Evolutionary conservation across 1,140 invertebrate genomes (phyloP), one percentile per base, ranked within the genome.

Genomic region (Drosophila persimilis): DNA sequence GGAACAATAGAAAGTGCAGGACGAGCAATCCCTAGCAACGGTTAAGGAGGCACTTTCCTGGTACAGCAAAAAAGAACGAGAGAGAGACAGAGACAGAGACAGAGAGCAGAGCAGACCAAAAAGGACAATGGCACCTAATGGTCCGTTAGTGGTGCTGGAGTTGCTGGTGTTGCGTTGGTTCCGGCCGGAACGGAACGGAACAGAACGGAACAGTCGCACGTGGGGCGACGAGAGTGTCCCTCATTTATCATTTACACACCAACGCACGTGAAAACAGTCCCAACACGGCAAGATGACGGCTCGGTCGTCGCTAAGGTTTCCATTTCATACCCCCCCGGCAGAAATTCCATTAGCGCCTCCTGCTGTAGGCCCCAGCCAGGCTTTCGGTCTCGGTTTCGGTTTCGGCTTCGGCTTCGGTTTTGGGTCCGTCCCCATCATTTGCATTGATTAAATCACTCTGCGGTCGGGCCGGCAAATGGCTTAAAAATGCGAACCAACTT

Each of bases 241-340:
- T 88, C 83, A 86, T 86, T 86, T 86, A 86, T 86, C 81, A 86
- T 86, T 86, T 86, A 86, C 81, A 86, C 81, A 75, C 81, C 81
- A 86, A 78, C 83, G 81, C 81, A 86, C 83, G 81, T 73, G 67
- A 71, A 74, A 76, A 66, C 77, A 71, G 73, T 70, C 62, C 52
- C 50, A 76, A 85, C 80, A 80, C 76, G 74, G 72, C 59, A 53
- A 72, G 73, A 77, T 46, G 52, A 13, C 52, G 61, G 61, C 39
- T 20, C 35, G 61, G 29, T 39, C 11, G 62, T 51, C 5, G 17
- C 41, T 22, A 26, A 45, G 59, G 62, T 61, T 77, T 81, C 70
- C 80, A 71, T 67, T 72, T 48, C 67, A 39, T 50, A 65, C 4
- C 24, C 48, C 6, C 50, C 65, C 20, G 45, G 20, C 44, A 35